Evolutionary conservation across 2,113 vertebrate species (phyloP).

Genomic region (Spheniscus mendiculus): DNA sequence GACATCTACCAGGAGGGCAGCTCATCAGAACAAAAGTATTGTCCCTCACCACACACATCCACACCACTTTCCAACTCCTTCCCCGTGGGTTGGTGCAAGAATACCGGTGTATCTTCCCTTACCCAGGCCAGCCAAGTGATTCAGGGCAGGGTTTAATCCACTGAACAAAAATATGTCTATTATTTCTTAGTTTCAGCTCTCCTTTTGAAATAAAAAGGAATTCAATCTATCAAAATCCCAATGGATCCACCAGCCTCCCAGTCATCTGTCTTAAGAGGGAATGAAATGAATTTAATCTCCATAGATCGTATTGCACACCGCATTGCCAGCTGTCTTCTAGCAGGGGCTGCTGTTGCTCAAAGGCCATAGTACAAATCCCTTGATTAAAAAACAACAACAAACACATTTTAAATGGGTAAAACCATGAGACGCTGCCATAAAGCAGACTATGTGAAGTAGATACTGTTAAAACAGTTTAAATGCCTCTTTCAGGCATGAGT

Average conservation of each 20-base stretch:
- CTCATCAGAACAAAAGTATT: not conserved
- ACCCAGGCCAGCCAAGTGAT: not conserved
- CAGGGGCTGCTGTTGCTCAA: not conserved
- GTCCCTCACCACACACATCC: not conserved
- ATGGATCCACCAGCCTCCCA: not conserved
- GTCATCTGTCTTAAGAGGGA: not conserved
- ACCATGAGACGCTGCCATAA: constrained; percentile 28
- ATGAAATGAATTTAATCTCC: constrained; percentile 19
- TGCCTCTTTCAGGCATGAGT: constrained; percentile 54
- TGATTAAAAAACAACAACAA: constrained; percentile 34
- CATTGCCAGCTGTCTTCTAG: constrained; percentile 38
- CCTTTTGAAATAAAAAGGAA: not conserved
- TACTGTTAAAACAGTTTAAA: constrained; percentile 59
- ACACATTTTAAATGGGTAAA: constrained; percentile 50
- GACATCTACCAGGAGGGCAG: not conserved
- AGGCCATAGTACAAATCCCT: constrained; percentile 35
- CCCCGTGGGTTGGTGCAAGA: not conserved
- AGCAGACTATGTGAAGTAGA: constrained; percentile 60
- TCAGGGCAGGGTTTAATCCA: not conserved
- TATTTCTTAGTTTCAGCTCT: not conserved
- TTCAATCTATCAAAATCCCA: constrained; percentile 33
- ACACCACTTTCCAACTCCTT: not conserved
- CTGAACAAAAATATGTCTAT: not conserved
- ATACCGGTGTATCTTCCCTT: not conserved
- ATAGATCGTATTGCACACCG: not conserved